Conservation (phyloP, 1,140 invertebrate genomes). For the Hydropsyche tenuis region DNA sequence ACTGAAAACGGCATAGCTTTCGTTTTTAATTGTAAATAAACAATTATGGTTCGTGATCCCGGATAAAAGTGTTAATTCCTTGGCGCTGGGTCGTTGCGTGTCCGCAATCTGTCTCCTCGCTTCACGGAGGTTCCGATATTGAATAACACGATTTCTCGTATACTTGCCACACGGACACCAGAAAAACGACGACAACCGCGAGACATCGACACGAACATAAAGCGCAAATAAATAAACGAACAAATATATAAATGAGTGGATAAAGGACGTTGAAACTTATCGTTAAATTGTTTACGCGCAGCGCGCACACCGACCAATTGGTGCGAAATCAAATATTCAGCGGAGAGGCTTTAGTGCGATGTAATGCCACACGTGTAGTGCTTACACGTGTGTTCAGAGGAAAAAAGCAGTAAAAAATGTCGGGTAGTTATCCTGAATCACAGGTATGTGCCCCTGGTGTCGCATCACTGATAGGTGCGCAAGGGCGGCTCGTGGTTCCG, state of each 20-base stretch:
- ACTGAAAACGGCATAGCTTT: background rate
- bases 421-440: conserved; percentile 47
- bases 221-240: no score
- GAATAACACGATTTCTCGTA: conserved; percentile 32
- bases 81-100: conserved; percentile 32
- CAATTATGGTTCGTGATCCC: conserved; percentile 40
- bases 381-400: conserved; percentile 12
- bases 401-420: conserved; percentile 49
- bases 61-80: conserved; percentile 33
- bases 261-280: no score
- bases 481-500: conserved; percentile 22
- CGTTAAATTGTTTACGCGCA: background rate
- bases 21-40: conserved; percentile 41
- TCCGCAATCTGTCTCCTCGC: conserved; percentile 34
- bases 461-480: conserved; percentile 41
- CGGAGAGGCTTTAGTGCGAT: conserved; percentile 35
- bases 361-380: background rate
- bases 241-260: no score
- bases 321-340: conserved; percentile 49
- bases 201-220: background rate
- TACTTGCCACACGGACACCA: conserved; percentile 17
- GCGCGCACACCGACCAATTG: background rate
- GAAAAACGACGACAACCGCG: background rate
- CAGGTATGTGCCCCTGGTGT: conserved; percentile 48
- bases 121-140: conserved; percentile 17